Evolutionary conservation across 2,888 invertebrate species (phyloP), one percentile per base, ranked within the genome.

Genomic region (Melinaea marsaeus): DNA sequence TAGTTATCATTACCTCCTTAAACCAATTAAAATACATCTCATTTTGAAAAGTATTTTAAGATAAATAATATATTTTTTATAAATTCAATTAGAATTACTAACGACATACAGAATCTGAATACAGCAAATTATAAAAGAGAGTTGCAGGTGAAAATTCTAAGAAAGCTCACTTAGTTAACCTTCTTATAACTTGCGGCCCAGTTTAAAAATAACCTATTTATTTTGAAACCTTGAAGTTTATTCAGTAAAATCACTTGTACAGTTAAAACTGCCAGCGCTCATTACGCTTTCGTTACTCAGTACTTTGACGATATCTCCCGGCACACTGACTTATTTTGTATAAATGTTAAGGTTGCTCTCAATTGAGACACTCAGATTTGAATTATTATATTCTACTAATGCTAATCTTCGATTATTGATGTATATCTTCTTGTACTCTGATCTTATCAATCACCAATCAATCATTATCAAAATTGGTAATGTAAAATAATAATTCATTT

Each of bases 321-420:
- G 85, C 84, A 84, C 65, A 86, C 81, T 85, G 77, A 75, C 80
- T 79, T 71, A 69, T 75, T 75, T 78, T 72, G 71, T 58, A 66
- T 66, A 70, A 67, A 59, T 59, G 64, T 55, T 61, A 68, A 66
- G 64, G 68, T 68, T 66, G 68, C 62, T 62, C 42, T 11, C 42
- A 9, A 42, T 9, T 9, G 9, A 42, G 37, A 42, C 9, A 42
- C 11, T 42, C 42, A 42, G 9, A 42, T 42, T 7, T 37, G 4
- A 37, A 37, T 37, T 6, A 7, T 37, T 37, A 37, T 37, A 37
- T 22, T 22, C 22, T 22, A 22, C 22, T 22, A 22, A 22, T 1
- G 22, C 22, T 22, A 22, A 22, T 22, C 22, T 22, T 22, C 22
- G 22, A 22, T 22, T 22, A 22, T 22, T 22, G 22, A 1, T 22